Evolutionary conservation across 1,140 invertebrate genomes (phyloP), one percentile per base, ranked within the genome.

Genomic region (Cardiocondyla obscurior): DNA sequence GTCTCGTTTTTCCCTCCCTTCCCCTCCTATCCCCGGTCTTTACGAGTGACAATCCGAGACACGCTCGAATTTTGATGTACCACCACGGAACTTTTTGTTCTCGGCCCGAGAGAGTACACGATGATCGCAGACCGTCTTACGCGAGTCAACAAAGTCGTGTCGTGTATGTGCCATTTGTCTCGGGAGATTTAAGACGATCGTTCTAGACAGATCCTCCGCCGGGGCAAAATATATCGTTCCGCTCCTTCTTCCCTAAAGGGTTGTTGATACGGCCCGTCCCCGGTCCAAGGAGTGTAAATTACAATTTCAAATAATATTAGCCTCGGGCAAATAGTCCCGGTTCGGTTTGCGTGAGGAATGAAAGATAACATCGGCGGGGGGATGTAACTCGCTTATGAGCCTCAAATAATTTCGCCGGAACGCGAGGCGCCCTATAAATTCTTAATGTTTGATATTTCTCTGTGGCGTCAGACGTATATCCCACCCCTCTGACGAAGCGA

Each of bases 41-140:
- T 3, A 0, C 64, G 42, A 16, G 12, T 30, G 55, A 64, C 60
- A 67, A 39, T 67, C 73, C 60, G 74, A 42, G 30, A 67, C 44
- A 57, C 65, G 57, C 79, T 84, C 81, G 60, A 83, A 81, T 88
- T 83, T 88, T 88, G 67, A 83, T 84, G 69, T 79, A 83, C 81
- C 72, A 85, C 62, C 69, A 76, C 76, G 58, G 58, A 12, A 44
- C n/a, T 84, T 83, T 74, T 83, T 88, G 19, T 25, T n/a, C 6
- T 7, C 51, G 33, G 19, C 46, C 10, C 44, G 44, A 25, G 12
- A 25, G 12, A 22, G 60, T 14, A 33, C 33, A 42, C 46, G 30
- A 46, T 30, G 74, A 79, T 79, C 69, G 69, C 36, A 14, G 36
- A 64, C 33, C 36, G 33, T 39, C 19, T 36, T 28, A 3, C 12